Conservation (phyloP, 2,113 vertebrate genomes). For the Hippocampus mohnikei region DNA sequence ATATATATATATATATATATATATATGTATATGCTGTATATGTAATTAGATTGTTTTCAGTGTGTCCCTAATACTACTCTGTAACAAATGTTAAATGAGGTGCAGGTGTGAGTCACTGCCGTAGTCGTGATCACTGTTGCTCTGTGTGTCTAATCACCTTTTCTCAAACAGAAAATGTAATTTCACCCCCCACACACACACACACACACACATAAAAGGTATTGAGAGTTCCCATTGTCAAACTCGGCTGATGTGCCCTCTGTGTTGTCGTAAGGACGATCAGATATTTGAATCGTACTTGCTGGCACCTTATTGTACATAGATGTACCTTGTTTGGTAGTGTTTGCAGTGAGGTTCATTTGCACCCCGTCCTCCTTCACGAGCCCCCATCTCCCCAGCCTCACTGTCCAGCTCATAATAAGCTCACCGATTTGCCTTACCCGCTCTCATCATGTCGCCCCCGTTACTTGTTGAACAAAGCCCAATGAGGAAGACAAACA, state of each 20-base stretch:
- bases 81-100: neutral
- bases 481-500: conserved; percentile 42
- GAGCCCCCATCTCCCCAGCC: conserved; percentile 43
- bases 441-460: conserved; percentile 56
- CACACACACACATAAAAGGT: too few relatives aligned
- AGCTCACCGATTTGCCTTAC: conserved; percentile 78
- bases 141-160: conserved; percentile 54
- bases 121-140: conserved; percentile 63
- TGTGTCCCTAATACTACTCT: neutral
- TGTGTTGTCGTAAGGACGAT: conserved; percentile 52
- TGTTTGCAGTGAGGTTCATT: conserved; percentile 49
- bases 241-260: conserved; percentile 51
- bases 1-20: too few relatives aligned
- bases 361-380: conserved; percentile 20
- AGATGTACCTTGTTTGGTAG: conserved; percentile 58
- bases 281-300: conserved; percentile 41
- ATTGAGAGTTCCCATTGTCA: conserved; percentile 60
- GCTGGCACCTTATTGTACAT: conserved; percentile 57
- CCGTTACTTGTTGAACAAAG: conserved; percentile 53
- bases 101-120: conserved; percentile 32
- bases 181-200: conserved; percentile 26
- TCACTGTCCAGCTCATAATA: conserved; percentile 65
- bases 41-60: neutral
- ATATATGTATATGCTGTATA: too few relatives aligned
- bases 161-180: conserved; percentile 32